Base-by-base conservation (phyloP, 2,113 vertebrate species). In the Elachura formosa region DNA sequence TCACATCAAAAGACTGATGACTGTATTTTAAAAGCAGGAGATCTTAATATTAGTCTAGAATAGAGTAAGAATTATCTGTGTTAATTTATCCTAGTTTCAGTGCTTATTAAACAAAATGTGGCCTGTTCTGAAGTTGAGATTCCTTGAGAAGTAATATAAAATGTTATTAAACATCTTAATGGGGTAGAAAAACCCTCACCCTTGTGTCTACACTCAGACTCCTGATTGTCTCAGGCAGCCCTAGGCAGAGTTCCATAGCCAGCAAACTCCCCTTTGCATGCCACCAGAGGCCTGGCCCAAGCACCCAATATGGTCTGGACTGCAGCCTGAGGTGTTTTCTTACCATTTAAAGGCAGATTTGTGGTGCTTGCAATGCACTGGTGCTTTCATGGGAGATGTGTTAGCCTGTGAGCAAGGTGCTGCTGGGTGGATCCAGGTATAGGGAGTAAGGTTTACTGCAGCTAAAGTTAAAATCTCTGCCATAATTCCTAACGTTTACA, bases 311-410 rank as follows among this genome's bases (percentile, higher is more conserved):
- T 28, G 45, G 4, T 36, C 45, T 84, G 33, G 82, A 10, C 48
- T 93, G 78, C 43, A 84, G 25, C 24, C 62, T 31, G 24, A 71
- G 29, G 20, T 54, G 5, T 14, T 13, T 49, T 89, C 67, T 84
- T 43, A 43, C 28, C 17, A 31, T 63, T 67, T 63, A 55, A 74
- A 91, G 21, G n/a, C 33, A 81, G 17, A 12, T 16, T 54, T 61
- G 14, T 40, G 22, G 14, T 17, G 9, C 61, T 64, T 84, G 63
- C n/a, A n/a, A 3, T 36, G 33, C 6, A 11, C 19, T 3, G 3
- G 5, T 3, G 0, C 4, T 0, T 34, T 45, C 16, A 18, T 1
- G 8, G 59, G n/a, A 66, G 23, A 19, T 29, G 46, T 24, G 28
- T 13, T 31, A 7, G 1, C 17, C 20, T 25, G n/a, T 2, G 17